phyloP scores from a whole-genome alignment of 2,888 invertebrate species.

The Amblyteles armatorius region DNA sequence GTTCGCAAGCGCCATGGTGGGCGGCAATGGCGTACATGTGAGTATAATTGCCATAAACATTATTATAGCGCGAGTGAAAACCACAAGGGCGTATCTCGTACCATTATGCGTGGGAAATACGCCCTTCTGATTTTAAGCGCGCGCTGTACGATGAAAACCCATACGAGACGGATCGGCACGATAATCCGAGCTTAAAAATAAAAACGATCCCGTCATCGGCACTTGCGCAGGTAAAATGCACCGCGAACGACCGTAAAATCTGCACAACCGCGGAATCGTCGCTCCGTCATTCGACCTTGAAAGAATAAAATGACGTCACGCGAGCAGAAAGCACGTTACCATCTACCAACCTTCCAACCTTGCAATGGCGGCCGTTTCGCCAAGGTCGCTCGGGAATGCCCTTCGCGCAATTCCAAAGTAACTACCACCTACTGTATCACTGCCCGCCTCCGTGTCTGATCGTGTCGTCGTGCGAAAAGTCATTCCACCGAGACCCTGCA shows the following conservation, averaged over 20 bases:
- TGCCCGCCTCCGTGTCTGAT: neutral
- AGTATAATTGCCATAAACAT: constrained; percentile 9
- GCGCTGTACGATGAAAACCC: neutral
- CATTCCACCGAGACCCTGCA: constrained; percentile 3
- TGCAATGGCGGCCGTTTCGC: constrained; percentile 72
- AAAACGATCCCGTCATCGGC: neutral
- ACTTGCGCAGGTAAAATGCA: neutral
- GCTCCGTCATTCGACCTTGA: constrained; percentile 82
- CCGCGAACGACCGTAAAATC: constrained; percentile 58
- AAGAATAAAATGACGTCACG: constrained; percentile 78
- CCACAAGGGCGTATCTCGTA: neutral
- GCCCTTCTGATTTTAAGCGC: neutral
- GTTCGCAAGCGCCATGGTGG: constrained; percentile 19
- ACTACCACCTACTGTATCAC: constrained; percentile 7
- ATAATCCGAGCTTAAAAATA: neutral
- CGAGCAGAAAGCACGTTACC: constrained; percentile 74
- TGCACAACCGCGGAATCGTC: constrained; percentile 56
- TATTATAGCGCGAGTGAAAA: neutral
- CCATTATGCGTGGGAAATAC: neutral
- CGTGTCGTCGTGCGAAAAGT: constrained; percentile 15
- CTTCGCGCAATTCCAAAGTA: constrained; percentile 44
- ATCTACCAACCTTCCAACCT: constrained; percentile 72
- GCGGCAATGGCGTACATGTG: neutral
- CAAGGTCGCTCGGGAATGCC: constrained; percentile 75
- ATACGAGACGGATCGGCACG: neutral